phyloP scores from a whole-genome alignment of 2,888 invertebrate species.

The Parelbella ahira region DNA sequence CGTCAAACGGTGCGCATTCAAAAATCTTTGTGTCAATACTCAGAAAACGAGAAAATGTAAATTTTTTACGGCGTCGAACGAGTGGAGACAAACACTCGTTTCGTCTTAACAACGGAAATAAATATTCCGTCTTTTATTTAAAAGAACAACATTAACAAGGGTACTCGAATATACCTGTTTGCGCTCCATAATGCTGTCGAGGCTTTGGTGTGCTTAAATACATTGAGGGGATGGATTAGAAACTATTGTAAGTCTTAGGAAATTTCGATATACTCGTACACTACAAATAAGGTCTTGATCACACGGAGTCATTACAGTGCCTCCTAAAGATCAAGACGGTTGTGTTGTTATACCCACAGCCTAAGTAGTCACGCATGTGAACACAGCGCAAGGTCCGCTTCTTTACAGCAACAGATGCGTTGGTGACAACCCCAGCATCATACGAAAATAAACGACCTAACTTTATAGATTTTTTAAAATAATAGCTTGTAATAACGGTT shows the following conservation, averaged over 20 bases:
- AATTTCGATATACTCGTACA: too few relatives aligned
- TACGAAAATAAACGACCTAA: too few relatives aligned
- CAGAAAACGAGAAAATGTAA: slow-evolving; percentile 45
- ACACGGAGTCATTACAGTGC: too few relatives aligned
- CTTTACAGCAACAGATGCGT: too few relatives aligned
- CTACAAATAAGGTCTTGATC: too few relatives aligned
- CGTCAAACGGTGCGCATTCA: slow-evolving; percentile 28
- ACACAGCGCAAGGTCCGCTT: too few relatives aligned
- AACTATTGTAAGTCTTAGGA: slow-evolving; percentile 9
- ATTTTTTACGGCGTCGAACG: slow-evolving; percentile 39
- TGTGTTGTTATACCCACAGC: too few relatives aligned
- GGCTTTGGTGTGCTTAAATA: neutral
- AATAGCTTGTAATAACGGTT: too few relatives aligned
- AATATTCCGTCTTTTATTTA: slow-evolving; percentile 40
- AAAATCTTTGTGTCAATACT: slow-evolving; percentile 60
- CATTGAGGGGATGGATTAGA: slow-evolving; percentile 8
- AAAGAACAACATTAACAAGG: slow-evolving; percentile 44
- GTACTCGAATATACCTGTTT: slow-evolving; percentile 33
- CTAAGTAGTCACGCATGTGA: too few relatives aligned
- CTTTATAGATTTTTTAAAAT: too few relatives aligned
- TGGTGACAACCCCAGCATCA: too few relatives aligned
- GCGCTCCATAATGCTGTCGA: slow-evolving; percentile 28
- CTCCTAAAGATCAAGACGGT: too few relatives aligned
- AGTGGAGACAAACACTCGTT: slow-evolving; percentile 43
- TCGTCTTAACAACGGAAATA: slow-evolving; percentile 42